A percentile compares a stretch with the other conserved stretches of the same genome.
Conservation (phyloP, 1,140 invertebrate species). For the Brachionus angularis region DNA sequence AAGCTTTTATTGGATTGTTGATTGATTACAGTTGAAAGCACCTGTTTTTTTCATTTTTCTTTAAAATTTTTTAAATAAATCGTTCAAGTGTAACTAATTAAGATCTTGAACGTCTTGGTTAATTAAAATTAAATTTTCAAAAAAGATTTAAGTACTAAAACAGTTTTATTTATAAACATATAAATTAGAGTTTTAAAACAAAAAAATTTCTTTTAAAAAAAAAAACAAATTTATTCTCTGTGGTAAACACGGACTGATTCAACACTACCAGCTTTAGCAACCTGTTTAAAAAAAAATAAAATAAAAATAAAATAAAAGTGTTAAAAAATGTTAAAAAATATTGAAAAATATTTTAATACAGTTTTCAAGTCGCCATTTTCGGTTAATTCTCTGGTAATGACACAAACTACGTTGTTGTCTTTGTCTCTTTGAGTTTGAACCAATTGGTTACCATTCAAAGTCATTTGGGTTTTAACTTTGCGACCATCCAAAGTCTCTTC, state of each 20-base stretch:
- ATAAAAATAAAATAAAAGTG: too few relatives aligned
- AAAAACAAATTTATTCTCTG: conserved; percentile 18
- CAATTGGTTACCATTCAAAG: conserved; percentile 36
- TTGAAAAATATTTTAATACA: too few relatives aligned
- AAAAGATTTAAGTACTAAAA: too few relatives aligned
- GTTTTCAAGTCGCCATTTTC: conserved; percentile 36
- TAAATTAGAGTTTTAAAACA: conserved; percentile 17
- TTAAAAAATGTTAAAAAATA: too few relatives aligned
- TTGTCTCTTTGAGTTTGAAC: conserved; percentile 42
- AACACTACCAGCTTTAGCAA: conserved; percentile 34
- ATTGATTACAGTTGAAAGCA: too few relatives aligned
- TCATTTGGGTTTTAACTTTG: conserved; percentile 24
- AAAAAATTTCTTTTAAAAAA: not conserved
- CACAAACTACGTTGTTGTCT: conserved; percentile 39
- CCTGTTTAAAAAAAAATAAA: not conserved
- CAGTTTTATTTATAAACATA: too few relatives aligned
- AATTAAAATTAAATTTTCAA: too few relatives aligned
- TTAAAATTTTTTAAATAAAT: too few relatives aligned
- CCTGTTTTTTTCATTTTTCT: too few relatives aligned
- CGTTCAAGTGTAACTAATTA: too few relatives aligned
- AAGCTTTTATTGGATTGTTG: too few relatives aligned
- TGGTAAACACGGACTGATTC: conserved; percentile 41
- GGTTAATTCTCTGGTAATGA: conserved; percentile 27
- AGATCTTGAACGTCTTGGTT: too few relatives aligned
- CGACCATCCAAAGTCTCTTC: conserved; percentile 41